These are phyloP conservation scores for Megaustenia siamemsis DNA, from an alignment of 2,888 invertebrate genomes.

Conservation along the genomic window DNA sequence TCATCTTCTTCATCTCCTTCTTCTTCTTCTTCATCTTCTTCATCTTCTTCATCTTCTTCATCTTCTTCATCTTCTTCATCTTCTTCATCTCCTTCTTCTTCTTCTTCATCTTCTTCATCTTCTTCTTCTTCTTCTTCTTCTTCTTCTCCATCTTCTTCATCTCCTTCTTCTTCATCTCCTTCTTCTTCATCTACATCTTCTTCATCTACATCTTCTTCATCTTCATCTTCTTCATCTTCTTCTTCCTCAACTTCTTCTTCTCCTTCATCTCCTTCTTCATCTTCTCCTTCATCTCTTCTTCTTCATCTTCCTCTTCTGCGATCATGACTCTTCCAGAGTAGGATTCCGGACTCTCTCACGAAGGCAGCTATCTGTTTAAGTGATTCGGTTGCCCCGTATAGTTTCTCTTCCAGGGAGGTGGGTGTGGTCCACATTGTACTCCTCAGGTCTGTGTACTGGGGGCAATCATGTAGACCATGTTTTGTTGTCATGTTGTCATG, in stretches of 20 bases:
- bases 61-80: constrained; percentile 4
- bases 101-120: not conserved
- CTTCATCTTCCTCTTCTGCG: not conserved
- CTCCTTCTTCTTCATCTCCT: not conserved
- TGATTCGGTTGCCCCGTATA: too few relatives aligned
- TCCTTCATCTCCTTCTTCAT: not conserved
- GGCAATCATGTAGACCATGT: too few relatives aligned
- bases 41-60: not conserved
- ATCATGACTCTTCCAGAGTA: too few relatives aligned
- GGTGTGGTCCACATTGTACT: too few relatives aligned
- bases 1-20: not conserved
- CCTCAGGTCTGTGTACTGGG: too few relatives aligned
- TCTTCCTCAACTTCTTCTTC: not conserved
- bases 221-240: not conserved
- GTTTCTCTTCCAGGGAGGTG: too few relatives aligned
- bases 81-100: not conserved
- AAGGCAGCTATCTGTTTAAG: too few relatives aligned
- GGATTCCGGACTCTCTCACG: too few relatives aligned
- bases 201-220: not conserved
- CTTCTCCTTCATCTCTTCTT: not conserved
- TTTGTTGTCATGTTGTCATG: too few relatives aligned
- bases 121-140: not conserved
- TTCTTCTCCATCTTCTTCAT: not conserved
- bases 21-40: not conserved
- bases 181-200: not conserved